Conservation (phyloP, 1,140 invertebrate species). For the Eufriesea mexicana region DNA sequence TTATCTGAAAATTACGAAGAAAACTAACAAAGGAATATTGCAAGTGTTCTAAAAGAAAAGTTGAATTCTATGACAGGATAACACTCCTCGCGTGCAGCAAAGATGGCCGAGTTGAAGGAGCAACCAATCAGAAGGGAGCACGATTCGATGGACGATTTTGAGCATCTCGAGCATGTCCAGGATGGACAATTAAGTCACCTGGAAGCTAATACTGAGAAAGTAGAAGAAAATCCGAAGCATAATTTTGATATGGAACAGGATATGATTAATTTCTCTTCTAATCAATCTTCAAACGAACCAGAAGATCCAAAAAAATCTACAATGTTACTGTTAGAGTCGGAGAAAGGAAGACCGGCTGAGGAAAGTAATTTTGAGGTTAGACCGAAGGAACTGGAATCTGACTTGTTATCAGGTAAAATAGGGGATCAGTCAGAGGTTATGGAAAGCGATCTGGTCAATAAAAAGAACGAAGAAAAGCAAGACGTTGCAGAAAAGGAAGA, state of each 20-base stretch:
- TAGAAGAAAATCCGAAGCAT: not conserved
- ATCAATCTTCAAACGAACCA: not conserved
- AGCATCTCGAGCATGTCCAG: slow-evolving; percentile 84
- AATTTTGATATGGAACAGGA: slow-evolving; percentile 40
- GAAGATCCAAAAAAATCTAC: slow-evolving; percentile 24
- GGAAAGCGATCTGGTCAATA: not conserved
- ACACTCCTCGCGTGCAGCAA: slow-evolving; percentile 39
- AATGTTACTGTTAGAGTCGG: slow-evolving; percentile 21
- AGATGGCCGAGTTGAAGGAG: slow-evolving; percentile 46
- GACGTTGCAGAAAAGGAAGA: not conserved
- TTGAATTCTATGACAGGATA: slow-evolving; percentile 51
- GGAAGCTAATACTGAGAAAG: not conserved
- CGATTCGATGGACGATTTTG: slow-evolving; percentile 88
- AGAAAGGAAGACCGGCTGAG: slow-evolving; percentile 11
- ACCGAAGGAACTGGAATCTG: not conserved
- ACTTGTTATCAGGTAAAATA: slow-evolving; percentile 11
- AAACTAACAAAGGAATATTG: not conserved
- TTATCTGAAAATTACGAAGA: not conserved
- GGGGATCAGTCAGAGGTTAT: slow-evolving; percentile 15
- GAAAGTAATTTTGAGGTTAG: slow-evolving; percentile 31
- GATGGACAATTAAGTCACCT: slow-evolving; percentile 47
- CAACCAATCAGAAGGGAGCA: slow-evolving; percentile 83
- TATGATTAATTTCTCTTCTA: slow-evolving; percentile 31
- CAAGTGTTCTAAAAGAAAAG: not conserved
- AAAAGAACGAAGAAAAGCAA: slow-evolving; percentile 1